phyloP scores from a whole-genome alignment of 2,113 vertebrate genomes.

The Bothrops jararaca region DNA sequence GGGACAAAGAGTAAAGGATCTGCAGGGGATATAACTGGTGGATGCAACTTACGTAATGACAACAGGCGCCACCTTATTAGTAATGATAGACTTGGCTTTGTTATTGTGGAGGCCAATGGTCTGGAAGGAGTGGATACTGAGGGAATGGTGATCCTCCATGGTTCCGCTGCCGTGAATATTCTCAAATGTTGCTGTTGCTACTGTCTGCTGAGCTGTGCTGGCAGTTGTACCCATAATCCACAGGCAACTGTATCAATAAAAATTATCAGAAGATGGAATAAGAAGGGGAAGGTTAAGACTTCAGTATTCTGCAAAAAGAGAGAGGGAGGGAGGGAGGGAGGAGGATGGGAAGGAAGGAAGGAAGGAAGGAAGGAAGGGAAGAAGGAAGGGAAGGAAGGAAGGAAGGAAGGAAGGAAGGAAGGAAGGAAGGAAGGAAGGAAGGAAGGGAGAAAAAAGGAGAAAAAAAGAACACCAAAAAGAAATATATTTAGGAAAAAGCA shows the following conservation, averaged over 20 bases:
- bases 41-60: conserved; percentile 91
- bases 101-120: conserved; percentile 85
- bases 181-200: conserved; percentile 74
- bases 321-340: no score
- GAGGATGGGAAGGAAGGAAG: no score
- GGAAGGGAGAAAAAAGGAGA: neutral
- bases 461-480: neutral
- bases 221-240: conserved; percentile 96
- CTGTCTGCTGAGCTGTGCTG: conserved; percentile 86
- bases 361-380: no score
- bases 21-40: neutral
- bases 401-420: no score
- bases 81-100: conserved; percentile 98
- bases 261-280: neutral
- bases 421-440: no score
- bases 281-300: neutral
- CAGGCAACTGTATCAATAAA: conserved; percentile 65
- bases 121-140: conserved; percentile 86
- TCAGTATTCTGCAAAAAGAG: neutral
- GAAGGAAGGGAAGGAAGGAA: no score
- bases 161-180: conserved; percentile 74
- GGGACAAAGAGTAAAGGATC: neutral
- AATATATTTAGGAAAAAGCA: neutral
- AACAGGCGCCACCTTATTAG: conserved; percentile 98
- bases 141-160: conserved; percentile 80